Conservation (phyloP, 2,113 vertebrate species). For the Porphyrio hochstetteri region DNA sequence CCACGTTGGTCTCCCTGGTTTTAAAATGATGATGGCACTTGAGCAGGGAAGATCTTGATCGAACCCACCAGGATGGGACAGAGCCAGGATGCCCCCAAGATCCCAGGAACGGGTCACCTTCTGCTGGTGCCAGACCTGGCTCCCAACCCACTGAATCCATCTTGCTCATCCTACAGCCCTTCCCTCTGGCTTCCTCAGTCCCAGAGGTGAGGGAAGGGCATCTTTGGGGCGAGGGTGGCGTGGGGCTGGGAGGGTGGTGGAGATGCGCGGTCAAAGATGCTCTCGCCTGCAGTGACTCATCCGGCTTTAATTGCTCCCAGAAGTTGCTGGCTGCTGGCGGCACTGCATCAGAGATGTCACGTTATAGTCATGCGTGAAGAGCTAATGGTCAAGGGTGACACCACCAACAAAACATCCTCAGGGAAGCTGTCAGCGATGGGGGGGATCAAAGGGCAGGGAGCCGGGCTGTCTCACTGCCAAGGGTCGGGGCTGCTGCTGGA, state of each 20-base stretch:
- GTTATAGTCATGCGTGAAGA: conserved; percentile 23
- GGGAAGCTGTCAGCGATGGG: background rate
- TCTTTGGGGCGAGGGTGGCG: background rate
- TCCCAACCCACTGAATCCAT: background rate
- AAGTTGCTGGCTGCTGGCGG: background rate
- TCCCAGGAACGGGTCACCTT: background rate
- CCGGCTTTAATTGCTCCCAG: conserved; percentile 26
- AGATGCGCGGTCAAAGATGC: background rate
- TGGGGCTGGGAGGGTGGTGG: background rate
- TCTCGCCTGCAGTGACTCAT: background rate
- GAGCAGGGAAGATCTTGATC: conserved; percentile 1
- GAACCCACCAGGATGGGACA: conserved; percentile 22
- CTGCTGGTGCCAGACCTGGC: background rate
- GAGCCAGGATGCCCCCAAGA: accelerated
- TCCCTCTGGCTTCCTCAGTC: background rate
- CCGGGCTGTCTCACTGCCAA: background rate
- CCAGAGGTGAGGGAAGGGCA: background rate
- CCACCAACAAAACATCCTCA: conserved; percentile 32
- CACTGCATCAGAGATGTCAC: background rate
- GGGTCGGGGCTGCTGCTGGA: background rate
- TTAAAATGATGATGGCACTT: conserved; percentile 13
- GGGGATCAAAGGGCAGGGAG: conserved; percentile 15
- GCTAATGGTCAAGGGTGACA: conserved; percentile 14
- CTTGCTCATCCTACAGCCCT: background rate
- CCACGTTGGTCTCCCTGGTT: conserved; percentile 27